A percentile compares a stretch with the other conserved stretches of the same genome.
Conservation (phyloP, 2,888 invertebrate species). For the Plagodis pulveraria region DNA sequence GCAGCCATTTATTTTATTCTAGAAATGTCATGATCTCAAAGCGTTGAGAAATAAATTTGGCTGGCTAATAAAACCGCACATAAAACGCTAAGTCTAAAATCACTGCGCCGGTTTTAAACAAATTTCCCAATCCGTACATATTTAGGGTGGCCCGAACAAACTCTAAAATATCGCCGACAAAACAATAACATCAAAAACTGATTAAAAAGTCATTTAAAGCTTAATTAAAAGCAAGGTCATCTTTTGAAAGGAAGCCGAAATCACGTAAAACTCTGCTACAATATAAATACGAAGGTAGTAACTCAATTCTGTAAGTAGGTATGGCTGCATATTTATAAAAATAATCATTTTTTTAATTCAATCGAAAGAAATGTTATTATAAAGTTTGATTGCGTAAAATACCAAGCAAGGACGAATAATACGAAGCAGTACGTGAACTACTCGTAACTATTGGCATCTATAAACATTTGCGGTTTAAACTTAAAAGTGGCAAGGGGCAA, state of each 20-base stretch:
- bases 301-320: slow-evolving; percentile 1
- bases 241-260: slow-evolving; percentile 25
- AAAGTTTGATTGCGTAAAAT: too few species aligned
- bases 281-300: slow-evolving; percentile 6
- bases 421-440: too few species aligned
- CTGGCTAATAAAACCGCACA: background rate
- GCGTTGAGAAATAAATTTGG: too few species aligned
- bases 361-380: too few species aligned
- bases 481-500: too few species aligned
- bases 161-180: slow-evolving; percentile 7
- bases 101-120: background rate
- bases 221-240: slow-evolving; percentile 25
- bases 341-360: too few species aligned
- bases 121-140: slow-evolving; percentile 3
- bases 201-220: slow-evolving; percentile 19
- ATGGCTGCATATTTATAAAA: background rate
- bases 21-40: too few species aligned
- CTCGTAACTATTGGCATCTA: too few species aligned
- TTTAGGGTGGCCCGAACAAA: slow-evolving; percentile 12
- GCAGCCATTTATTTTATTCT: too few species aligned
- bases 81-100: background rate
- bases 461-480: too few species aligned
- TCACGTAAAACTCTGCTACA: slow-evolving; percentile 9
- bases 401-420: too few species aligned
- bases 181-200: slow-evolving; percentile 15